A percentile compares a stretch with the other conserved stretches of the same genome.
Evolutionary conservation across 2,888 invertebrate genomes (phyloP).

Genomic region (Sipha maydis): DNA sequence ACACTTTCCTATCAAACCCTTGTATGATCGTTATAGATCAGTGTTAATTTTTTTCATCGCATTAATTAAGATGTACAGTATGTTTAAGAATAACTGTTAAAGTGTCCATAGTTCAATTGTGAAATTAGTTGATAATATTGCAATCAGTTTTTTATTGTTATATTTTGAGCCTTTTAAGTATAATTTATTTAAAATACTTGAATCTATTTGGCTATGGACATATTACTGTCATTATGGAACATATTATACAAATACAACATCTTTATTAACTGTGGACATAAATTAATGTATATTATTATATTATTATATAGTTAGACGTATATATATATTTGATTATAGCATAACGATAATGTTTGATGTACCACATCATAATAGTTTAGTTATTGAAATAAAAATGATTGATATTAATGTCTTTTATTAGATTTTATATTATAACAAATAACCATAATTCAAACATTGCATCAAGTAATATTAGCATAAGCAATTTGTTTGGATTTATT

Average conservation of each 20-base stretch:
- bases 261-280: background rate
- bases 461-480: too few species aligned
- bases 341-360: background rate
- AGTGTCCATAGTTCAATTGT: background rate
- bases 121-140: background rate
- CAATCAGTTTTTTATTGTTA: too few species aligned
- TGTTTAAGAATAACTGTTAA: background rate
- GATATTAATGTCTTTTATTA: background rate
- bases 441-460: too few species aligned
- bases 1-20: background rate
- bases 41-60: background rate
- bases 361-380: background rate
- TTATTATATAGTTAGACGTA: background rate
- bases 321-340: background rate
- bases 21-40: background rate
- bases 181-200: background rate
- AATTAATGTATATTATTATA: background rate
- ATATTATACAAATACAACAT: background rate
- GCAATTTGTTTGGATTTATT: too few species aligned
- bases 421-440: background rate
- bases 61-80: background rate
- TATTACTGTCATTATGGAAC: background rate
- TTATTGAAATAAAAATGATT: constrained; percentile 10
- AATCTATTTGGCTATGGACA: background rate
- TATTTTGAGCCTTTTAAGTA: background rate